Conservation (phyloP, 2,797 vertebrate genomes). For the Crocidura indochinensis region DNA sequence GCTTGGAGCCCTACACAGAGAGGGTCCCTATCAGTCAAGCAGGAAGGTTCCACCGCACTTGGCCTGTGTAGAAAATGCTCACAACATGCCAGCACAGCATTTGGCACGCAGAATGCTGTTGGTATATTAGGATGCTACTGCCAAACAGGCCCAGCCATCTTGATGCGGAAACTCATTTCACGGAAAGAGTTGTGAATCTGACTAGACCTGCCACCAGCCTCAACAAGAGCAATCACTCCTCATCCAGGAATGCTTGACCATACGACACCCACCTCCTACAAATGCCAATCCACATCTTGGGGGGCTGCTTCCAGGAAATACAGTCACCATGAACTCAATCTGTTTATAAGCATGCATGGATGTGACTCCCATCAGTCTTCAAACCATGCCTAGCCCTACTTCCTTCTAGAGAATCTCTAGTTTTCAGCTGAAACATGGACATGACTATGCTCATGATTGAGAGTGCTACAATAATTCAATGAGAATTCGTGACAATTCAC, state of each 20-base stretch:
- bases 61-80: not conserved
- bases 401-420: conserved; percentile 27
- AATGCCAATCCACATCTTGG: no score
- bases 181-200: not conserved
- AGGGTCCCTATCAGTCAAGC: not conserved
- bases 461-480: not conserved
- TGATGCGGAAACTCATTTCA: not conserved
- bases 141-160: not conserved
- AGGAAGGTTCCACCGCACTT: not conserved
- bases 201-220: not conserved
- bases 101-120: accelerated
- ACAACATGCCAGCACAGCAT: accelerated
- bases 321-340: not conserved
- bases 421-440: not conserved
- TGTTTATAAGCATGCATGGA: accelerated
- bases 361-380: not conserved
- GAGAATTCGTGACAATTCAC: not conserved
- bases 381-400: not conserved
- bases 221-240: not conserved
- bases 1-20: not conserved
- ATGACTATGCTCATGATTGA: not conserved
- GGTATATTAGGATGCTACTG: not conserved
- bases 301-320: not conserved
- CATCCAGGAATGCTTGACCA: no score
- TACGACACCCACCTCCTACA: no score